Evolutionary conservation across 2,797 vertebrate species (phyloP), one percentile per base, ranked within the genome.

Genomic region (Chrysocyon brachyurus): DNA sequence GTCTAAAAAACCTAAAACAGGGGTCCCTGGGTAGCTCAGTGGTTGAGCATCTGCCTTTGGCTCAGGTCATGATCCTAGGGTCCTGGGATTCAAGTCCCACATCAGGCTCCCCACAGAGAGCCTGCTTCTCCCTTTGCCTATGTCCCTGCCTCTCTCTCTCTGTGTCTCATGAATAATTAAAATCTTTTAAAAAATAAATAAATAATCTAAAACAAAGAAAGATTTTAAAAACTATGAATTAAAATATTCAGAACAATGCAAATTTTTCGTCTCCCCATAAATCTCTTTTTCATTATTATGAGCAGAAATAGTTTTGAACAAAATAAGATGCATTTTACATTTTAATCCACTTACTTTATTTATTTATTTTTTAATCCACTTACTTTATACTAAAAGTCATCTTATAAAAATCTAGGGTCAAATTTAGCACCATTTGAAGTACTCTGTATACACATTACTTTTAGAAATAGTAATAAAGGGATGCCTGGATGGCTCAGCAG

Each of bases 351-450:
- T 77, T 88, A 17, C 57, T 86, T 78, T n/a, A 52, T 92, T 40
- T 40, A 40, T 40, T 40, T 40, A 40, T 40, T 40, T 66, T 64
- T 28, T 84, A 70, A 79, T 83, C 14, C 19, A 87, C 15, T 78
- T 89, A 17, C 57, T 86, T 83, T n/a, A 52, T 92, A 79, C 66
- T 91, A 94, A 91, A 85, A 92, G 46, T 11, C 88, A 24, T 63
- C 56, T 95, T 57, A 94, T 17, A 89, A 92, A 92, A 89, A 88
- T 61, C 49, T 63, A 52, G 28, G 21, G 26, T 87, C 6, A 73
- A 97, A 82, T 64, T 91, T 72, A 90, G 49, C 70, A n/a, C 46
- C 31, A 84, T 93, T 72, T 78, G 5, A 95, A 79, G 26, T 46
- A 36, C 78, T 84, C 56, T 84, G 4, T 61, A 91, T n/a, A 61